phyloP scores from a whole-genome alignment of 2,797 vertebrate species.

The Myotis findleyi region DNA sequence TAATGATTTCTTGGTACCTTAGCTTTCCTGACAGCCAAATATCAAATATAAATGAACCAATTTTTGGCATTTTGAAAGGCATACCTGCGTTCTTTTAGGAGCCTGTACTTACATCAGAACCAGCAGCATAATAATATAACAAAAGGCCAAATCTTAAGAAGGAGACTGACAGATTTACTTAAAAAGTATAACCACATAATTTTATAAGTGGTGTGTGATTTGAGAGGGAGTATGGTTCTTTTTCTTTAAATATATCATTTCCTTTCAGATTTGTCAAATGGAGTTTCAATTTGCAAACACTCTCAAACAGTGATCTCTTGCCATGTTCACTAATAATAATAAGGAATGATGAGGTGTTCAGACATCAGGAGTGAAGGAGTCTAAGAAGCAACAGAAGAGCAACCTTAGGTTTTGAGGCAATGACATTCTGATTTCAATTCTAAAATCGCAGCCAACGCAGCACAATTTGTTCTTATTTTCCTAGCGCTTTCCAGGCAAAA shows the following conservation, averaged over 20 bases:
- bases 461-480: neutral
- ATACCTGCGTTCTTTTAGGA: neutral
- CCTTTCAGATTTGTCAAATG: neutral
- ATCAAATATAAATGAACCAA: neutral
- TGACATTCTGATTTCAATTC: neutral
- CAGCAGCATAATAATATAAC: neutral
- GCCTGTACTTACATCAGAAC: neutral
- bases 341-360: neutral
- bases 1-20: neutral
- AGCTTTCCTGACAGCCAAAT: neutral
- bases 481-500: neutral
- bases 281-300: neutral
- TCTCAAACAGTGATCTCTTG: neutral
- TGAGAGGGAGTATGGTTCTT: neutral
- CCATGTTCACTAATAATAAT: neutral
- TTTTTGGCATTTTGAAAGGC: neutral
- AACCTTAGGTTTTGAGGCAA: neutral
- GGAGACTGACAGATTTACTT: neutral
- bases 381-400: neutral
- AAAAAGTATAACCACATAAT: neutral
- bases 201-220: neutral
- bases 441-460: neutral
- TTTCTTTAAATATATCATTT: neutral
- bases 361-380: neutral
- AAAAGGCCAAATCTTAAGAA: neutral